Evolutionary conservation across 2,888 invertebrate species (phyloP), one percentile per base, ranked within the genome.

Genomic region (Troides oblongomaculatus): DNA sequence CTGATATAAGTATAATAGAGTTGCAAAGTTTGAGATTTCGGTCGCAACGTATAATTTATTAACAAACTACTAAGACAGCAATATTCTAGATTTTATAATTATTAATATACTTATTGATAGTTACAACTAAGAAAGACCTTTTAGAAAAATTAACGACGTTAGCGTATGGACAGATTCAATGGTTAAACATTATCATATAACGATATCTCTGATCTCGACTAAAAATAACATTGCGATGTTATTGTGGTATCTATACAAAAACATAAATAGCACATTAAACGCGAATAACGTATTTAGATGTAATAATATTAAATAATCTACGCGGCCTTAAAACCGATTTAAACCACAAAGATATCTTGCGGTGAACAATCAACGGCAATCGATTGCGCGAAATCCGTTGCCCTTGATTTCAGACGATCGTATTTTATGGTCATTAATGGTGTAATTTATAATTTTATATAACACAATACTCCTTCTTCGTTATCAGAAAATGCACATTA

Each of bases 291-390:
- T n/a, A n/a, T n/a, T 12, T 18, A 53, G n/a, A 14, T n/a, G 1
- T 53, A n/a, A 53, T 53, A 53, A 53, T 6, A 3, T n/a, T n/a
- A 53, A 53, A 53, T n/a, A 18, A 53, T 53, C n/a, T n/a, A 1
- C n/a, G 18, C n/a, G 53, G 18, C 53, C 53, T 58, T 58, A 58
- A 58, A 58, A 58, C 18, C 57, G 57, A 58, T 58, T 58, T 58
- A 10, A 53, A 58, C 57, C 57, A 14, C 57, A 58, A 58, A 18
- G 23, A 58, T 58, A 25, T 58, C 57, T 58, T 58, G 57, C 57
- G 57, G 57, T 58, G 18, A 23, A 58, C 23, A 25, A 23, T 58
- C 57, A 58, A 23, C 12, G 8, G 57, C 57, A 58, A n/a, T 58
- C 21, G n/a, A 23, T 23, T 58, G 57, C 23, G 57, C 57, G 12